These are phyloP conservation scores for Aphis gossypii DNA, from an alignment of 1,140 invertebrate genomes.

Conservation along the genomic window DNA sequence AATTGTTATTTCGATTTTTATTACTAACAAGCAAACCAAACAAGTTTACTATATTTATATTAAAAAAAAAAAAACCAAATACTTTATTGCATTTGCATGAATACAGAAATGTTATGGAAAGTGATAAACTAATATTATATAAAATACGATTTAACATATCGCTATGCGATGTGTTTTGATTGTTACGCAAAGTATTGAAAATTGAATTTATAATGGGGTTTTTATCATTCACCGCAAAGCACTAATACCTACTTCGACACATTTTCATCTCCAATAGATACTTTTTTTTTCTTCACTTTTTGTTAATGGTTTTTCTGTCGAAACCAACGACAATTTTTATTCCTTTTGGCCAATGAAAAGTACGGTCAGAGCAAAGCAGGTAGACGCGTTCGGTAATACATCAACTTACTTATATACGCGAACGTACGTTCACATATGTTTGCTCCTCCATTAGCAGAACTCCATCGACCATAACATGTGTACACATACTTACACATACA, in stretches of 20 bases:
- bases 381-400: constrained; percentile 30
- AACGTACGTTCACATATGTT: background rate
- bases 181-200: background rate
- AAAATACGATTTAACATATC: background rate
- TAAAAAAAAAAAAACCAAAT: background rate
- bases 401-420: background rate
- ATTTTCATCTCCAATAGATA: constrained; percentile 23
- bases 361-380: constrained; percentile 1
- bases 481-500: background rate
- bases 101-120: background rate
- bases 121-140: background rate
- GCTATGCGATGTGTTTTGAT: background rate
- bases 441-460: constrained; percentile 41
- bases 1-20: background rate
- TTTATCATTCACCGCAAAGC: background rate
- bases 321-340: constrained; percentile 45
- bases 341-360: background rate
- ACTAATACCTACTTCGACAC: background rate
- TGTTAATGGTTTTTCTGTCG: constrained; percentile 38
- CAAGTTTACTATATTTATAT: background rate
- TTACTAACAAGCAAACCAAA: background rate
- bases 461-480: constrained; percentile 36
- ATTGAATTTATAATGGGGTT: constrained; percentile 2
- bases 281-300: background rate
- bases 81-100: background rate